These are phyloP conservation scores for Chymomyza caudatula DNA, from an alignment of 2,888 invertebrate genomes.

Conservation along the genomic window DNA sequence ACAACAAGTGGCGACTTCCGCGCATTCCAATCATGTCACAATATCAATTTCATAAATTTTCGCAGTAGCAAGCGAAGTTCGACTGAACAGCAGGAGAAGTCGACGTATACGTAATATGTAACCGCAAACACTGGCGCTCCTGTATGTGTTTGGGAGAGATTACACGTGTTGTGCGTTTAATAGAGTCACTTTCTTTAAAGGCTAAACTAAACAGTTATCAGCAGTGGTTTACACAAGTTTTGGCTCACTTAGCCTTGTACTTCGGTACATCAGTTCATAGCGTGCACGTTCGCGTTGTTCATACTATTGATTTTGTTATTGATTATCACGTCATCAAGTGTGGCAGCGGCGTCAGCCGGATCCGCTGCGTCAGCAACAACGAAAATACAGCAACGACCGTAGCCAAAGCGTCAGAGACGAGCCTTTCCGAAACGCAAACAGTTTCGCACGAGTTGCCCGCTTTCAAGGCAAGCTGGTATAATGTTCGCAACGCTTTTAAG, in stretches of 20 bases:
- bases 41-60: slow-evolving; percentile 28
- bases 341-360: background rate
- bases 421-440: background rate
- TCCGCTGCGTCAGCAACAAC: background rate
- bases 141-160: background rate
- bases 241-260: background rate
- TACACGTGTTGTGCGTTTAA: background rate
- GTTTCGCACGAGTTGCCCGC: background rate
- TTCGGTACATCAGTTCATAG: background rate
- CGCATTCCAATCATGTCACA: slow-evolving; percentile 49
- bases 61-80: no score
- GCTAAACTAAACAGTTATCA: background rate
- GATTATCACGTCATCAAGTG: slow-evolving; percentile 47
- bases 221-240: background rate
- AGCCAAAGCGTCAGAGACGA: background rate
- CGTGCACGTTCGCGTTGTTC: no score
- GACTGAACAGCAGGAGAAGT: no score
- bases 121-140: no score
- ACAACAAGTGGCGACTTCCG: slow-evolving; percentile 63
- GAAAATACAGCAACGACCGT: background rate
- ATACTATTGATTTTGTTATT: slow-evolving; percentile 9
- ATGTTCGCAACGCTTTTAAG: background rate
- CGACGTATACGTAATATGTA: background rate
- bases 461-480: background rate
- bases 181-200: background rate